Evolutionary conservation across 1,140 invertebrate genomes (phyloP).

Genomic region (Wiebesia pumilae): DNA sequence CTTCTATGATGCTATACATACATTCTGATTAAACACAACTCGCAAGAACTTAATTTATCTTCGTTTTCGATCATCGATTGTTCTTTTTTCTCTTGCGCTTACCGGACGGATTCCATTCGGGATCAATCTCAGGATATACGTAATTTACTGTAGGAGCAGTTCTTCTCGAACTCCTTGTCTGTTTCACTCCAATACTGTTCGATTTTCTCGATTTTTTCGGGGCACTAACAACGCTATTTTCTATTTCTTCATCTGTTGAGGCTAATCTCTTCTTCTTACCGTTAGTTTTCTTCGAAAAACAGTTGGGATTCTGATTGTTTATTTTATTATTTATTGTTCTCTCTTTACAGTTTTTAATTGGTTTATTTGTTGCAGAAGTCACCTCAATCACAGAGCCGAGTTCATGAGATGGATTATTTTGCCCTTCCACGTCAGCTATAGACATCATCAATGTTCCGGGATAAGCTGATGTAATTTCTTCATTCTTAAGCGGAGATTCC

Average conservation of each 20-base stretch:
- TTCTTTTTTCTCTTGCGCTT: constrained; percentile 66
- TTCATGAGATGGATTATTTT: constrained; percentile 33
- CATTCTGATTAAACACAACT: background rate
- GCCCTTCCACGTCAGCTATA: constrained; percentile 58
- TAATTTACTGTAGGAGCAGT: constrained; percentile 70
- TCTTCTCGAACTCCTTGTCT: constrained; percentile 65
- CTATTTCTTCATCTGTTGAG: constrained; percentile 6
- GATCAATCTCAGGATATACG: constrained; percentile 66
- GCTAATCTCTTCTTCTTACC: constrained; percentile 5
- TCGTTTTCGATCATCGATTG: constrained; percentile 66
- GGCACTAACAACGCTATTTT: background rate
- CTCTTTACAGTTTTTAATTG: background rate
- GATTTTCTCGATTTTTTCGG: constrained; percentile 24
- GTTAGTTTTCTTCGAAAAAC: constrained; percentile 33
- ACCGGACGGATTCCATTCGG: constrained; percentile 66
- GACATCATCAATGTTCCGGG: constrained; percentile 65
- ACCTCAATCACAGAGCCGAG: constrained; percentile 29
- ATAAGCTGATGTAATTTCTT: constrained; percentile 59
- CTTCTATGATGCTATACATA: constrained; percentile 22
- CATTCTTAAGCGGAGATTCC: background rate
- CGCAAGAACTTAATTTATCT: constrained; percentile 25
- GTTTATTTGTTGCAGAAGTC: background rate
- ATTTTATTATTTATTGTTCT: constrained; percentile 25
- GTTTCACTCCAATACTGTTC: constrained; percentile 39
- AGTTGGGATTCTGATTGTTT: constrained; percentile 43